phyloP scores from a whole-genome alignment of 2,888 invertebrate genomes.

The Anoplius nigerrimus region DNA sequence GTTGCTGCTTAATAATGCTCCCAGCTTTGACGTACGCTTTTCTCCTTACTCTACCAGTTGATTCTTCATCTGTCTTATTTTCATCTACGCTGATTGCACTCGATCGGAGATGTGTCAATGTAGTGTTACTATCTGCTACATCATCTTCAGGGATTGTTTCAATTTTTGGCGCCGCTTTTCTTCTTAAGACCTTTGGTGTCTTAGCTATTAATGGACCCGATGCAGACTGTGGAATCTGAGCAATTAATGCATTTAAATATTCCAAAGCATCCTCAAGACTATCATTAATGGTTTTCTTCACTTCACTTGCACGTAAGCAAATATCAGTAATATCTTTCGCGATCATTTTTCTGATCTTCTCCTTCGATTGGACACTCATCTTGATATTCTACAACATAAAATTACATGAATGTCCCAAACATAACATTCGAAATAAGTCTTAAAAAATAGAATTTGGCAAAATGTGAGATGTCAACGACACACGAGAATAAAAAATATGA shows the following conservation, averaged over 20 bases:
- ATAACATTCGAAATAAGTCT: not conserved
- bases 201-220: slow-evolving; percentile 62
- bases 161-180: slow-evolving; percentile 55
- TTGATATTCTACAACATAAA: slow-evolving; percentile 25
- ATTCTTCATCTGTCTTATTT: slow-evolving; percentile 20
- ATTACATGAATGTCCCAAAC: not conserved
- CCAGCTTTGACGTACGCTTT: slow-evolving; percentile 64
- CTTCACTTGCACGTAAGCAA: slow-evolving; percentile 30
- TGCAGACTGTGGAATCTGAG: slow-evolving; percentile 54
- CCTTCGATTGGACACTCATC: slow-evolving; percentile 51
- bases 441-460: not conserved
- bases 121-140: slow-evolving; percentile 25
- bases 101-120: not conserved
- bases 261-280: slow-evolving; percentile 37
- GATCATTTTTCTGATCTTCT: slow-evolving; percentile 49
- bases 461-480: not conserved
- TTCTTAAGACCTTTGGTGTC: slow-evolving; percentile 63
- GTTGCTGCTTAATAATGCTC: slow-evolving; percentile 61
- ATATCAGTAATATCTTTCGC: slow-evolving; percentile 46
- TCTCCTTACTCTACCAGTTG: slow-evolving; percentile 45
- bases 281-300: slow-evolving; percentile 38
- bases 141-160: slow-evolving; percentile 68
- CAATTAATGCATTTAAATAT: slow-evolving; percentile 46
- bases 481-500: not conserved
- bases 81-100: not conserved